Evolutionary conservation across 2,888 invertebrate genomes (phyloP).

Genomic region (Nezara viridula): DNA sequence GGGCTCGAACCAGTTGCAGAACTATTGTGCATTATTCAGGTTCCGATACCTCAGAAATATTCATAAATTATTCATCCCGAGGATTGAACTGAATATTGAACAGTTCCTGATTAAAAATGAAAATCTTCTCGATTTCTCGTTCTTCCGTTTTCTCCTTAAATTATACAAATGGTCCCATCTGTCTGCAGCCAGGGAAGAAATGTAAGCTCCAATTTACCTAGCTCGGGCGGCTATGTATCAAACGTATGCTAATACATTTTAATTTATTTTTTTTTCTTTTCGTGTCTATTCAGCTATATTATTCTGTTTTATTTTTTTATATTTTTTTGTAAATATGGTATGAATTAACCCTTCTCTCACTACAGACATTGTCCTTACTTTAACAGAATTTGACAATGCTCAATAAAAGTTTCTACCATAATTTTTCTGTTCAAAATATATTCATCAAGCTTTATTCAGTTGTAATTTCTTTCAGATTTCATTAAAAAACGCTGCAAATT

Average conservation of each 20-base stretch:
- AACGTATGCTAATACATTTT: background rate
- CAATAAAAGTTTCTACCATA: no score
- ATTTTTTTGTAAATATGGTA: no score
- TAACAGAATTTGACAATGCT: no score
- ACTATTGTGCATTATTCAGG: constrained; percentile 3
- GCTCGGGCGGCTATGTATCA: background rate
- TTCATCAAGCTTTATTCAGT: no score
- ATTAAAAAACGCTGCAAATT: no score
- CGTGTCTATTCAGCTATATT: background rate
- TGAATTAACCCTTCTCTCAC: no score
- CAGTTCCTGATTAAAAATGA: constrained; percentile 26
- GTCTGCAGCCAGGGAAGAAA: constrained; percentile 1
- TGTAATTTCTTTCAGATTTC: no score
- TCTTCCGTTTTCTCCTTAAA: background rate
- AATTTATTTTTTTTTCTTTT: background rate
- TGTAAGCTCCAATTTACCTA: constrained; percentile 5
- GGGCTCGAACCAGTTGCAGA: background rate
- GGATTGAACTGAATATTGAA: constrained; percentile 22
- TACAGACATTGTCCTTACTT: no score
- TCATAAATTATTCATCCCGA: constrained; percentile 18
- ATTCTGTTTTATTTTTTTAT: no score
- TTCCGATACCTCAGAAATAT: background rate
- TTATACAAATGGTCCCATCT: constrained; percentile 13
- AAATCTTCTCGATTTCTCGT: constrained; percentile 11
- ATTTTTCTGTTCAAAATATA: no score